Base-by-base conservation (phyloP, 1,140 invertebrate genomes). In the Venustaconcha ellipsiformis region DNA sequence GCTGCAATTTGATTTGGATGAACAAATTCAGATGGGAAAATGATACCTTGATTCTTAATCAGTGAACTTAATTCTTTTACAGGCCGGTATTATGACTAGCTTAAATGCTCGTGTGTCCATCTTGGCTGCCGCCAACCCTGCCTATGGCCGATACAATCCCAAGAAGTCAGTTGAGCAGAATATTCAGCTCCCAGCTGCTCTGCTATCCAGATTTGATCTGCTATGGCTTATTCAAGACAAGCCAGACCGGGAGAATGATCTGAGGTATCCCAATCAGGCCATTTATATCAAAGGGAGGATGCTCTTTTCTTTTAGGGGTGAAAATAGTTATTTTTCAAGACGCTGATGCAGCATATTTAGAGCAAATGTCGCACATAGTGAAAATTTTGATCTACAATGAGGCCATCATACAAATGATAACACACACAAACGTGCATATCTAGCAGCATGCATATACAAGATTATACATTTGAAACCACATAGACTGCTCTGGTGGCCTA, bases 221-320 rank as follows among this genome's bases (percentile, higher is more conserved):
- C 92, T 99, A 0, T 99, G 98, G 97, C 91, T 99, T 2, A 97
- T 99, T 82, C 96, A 97, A 89, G 99, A 99, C 90, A 95, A 94
- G 83, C 94, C 97, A 8, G 94, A 99, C 88, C 92, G 95, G 68
- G 96, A 97, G 79, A 97, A 97, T 89, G 98, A 99, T 92, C 89
- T 97, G 59, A 94, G 92, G 93, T 93, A 86, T 82, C 81, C 66
- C 26, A 37, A 37, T 37, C 37, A 37, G 4, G 4, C 37, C 37
- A 37, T 37, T 37, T 37, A 37, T 37, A 37, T 37, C 37, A 6
- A 37, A 37, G 37, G 8, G 37, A 37, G 37, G 8, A 37, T 37
- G 8, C 37, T 8, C 1, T 1, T 37, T 37, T 37, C 8, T 37
- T 37, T 37, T 37, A 37, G 37, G 37, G 37, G 37, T 37, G 37